A percentile compares a stretch with the other conserved stretches of the same genome.
Conservation (phyloP, 2,797 vertebrate genomes). For the Clarias fuscus region DNA sequence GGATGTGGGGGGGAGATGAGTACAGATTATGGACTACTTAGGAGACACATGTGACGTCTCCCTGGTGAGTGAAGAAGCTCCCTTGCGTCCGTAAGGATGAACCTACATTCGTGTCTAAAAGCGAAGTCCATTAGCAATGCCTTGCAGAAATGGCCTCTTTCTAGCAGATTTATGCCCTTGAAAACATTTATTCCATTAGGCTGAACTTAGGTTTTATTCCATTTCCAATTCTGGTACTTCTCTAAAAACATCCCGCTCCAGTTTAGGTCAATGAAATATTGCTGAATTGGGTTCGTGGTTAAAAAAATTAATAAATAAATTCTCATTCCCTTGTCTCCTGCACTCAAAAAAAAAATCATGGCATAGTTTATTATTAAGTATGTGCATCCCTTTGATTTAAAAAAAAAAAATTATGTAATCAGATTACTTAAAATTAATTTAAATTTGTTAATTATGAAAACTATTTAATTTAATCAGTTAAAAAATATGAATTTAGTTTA, state of each 20-base stretch:
- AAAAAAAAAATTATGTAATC: too few species aligned
- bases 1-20: slow-evolving; percentile 38
- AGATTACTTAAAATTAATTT: too few species aligned
- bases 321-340: slow-evolving; percentile 19
- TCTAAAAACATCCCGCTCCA: slow-evolving; percentile 29
- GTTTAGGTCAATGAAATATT: slow-evolving; percentile 38
- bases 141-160: slow-evolving; percentile 49
- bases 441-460: too few species aligned
- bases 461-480: too few species aligned
- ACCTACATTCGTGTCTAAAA: slow-evolving; percentile 57
- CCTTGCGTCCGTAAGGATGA: slow-evolving; percentile 50
- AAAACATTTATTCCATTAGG: slow-evolving; percentile 56
- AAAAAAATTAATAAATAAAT: slow-evolving; percentile 5
- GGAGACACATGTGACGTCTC: slow-evolving; percentile 53
- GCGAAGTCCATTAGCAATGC: slow-evolving; percentile 58
- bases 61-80: slow-evolving; percentile 38
- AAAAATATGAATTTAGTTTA: too few species aligned
- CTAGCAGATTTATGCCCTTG: slow-evolving; percentile 53
- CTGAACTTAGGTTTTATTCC: slow-evolving; percentile 48
- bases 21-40: slow-evolving; percentile 61
- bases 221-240: slow-evolving; percentile 40
- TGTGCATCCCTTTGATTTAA: too few species aligned
- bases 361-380: too few species aligned
- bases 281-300: slow-evolving; percentile 23
- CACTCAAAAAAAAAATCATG: too few species aligned